Evolutionary conservation across 1,140 invertebrate species (phyloP), one percentile per base, ranked within the genome.

Genomic region (Drosophila rufa): DNA sequence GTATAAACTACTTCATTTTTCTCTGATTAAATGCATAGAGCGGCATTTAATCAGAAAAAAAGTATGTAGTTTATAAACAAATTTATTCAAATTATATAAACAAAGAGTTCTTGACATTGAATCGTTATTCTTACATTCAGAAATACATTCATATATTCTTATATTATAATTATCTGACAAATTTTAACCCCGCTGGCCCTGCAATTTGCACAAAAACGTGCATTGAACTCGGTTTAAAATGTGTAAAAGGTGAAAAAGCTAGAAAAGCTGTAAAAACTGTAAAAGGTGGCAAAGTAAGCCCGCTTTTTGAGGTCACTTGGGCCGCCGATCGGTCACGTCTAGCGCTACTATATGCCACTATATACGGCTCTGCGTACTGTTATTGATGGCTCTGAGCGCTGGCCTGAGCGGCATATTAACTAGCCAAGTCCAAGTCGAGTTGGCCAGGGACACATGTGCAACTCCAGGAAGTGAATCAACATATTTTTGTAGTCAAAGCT

Each of bases 401-500:
- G 53, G 53, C 53, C 53, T 55, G 53, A 55, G 33, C 14, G 36
- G 66, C 80, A 83, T 82, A 82, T 45, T 65, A 79, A 75, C 55
- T 58, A 79, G 25, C 67, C 46, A 55, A 38, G 7, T 36, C 33
- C 33, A 11, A 43, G 27, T 38, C 53, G 38, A 59, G 33, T 36
- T 60, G 45, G 22, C 12, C 58, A 36, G 50, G 45, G 45, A n/a
- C 14, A n/a, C 9, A 73, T n/a, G 27, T 71, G 30, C 27, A 59
- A 50, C 38, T 45, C 19, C 53, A 73, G 69, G 67, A 73, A 73
- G 53, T 19, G 17, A 51, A 50, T 25, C 12, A 19, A 55, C 8
- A 53, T 40, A 62, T 11, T 40, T 40, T 62, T 8, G 30, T 30
- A 55, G 60, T 27, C 48, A 42, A 3, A 30, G 19, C 53, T 55